Conservation (phyloP, 2,888 invertebrate genomes). For the Gasteruption jaculator region DNA sequence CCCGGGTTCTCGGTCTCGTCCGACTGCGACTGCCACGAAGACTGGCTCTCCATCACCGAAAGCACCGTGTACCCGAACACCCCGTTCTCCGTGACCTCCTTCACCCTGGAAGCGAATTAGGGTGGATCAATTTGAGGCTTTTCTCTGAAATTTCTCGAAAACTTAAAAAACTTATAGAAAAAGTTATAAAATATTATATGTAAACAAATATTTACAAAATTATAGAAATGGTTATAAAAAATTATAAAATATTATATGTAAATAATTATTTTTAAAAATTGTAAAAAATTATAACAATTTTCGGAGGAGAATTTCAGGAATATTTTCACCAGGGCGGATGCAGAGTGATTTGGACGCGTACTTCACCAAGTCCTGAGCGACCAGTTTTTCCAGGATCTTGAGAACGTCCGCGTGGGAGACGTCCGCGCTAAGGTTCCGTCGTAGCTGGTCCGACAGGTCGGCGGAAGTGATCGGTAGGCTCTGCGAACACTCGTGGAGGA, state of each 20-base stretch:
- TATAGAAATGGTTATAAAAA: too few species aligned
- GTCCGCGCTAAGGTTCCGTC: slow-evolving; percentile 54
- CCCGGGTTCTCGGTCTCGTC: slow-evolving; percentile 37
- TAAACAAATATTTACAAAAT: slow-evolving; percentile 11
- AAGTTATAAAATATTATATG: slow-evolving; percentile 12
- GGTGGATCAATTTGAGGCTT: too few species aligned
- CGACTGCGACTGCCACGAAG: slow-evolving; percentile 30
- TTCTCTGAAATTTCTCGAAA: slow-evolving; percentile 10
- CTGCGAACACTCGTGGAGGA: slow-evolving; percentile 65
- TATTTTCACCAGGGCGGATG: too few species aligned
- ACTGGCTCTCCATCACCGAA: slow-evolving; percentile 38
- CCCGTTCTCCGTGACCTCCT: slow-evolving; percentile 47
- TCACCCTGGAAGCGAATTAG: slow-evolving; percentile 35
- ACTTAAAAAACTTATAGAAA: slow-evolving; percentile 8
- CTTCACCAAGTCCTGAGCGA: slow-evolving; percentile 70
- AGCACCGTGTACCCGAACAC: slow-evolving; percentile 45
- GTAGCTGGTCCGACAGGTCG: slow-evolving; percentile 59
- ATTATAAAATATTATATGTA: slow-evolving; percentile 17
- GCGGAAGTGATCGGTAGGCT: slow-evolving; percentile 69
- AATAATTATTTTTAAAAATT: too few species aligned
- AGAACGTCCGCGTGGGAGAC: slow-evolving; percentile 63
- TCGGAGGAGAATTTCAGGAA: too few species aligned
- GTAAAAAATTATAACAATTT: too few species aligned
- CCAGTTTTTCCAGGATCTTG: slow-evolving; percentile 72
- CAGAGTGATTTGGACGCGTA: too few species aligned